phyloP scores from a whole-genome alignment of 2,113 vertebrate species.

The Silurus asotus region DNA sequence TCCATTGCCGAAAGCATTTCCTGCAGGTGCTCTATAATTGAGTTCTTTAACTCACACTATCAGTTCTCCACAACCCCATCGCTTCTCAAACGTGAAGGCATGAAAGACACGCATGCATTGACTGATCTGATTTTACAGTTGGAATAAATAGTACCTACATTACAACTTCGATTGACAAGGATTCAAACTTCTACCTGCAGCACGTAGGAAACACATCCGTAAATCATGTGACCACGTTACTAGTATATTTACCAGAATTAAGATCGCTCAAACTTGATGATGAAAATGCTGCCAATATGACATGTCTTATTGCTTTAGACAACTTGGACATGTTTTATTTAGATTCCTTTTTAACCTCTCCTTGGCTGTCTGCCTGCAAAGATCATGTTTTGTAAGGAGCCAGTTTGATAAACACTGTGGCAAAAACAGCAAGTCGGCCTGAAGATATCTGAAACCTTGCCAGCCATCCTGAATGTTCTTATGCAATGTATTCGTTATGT shows the following conservation, averaged over 20 bases:
- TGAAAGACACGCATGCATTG: background rate
- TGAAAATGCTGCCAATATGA: background rate
- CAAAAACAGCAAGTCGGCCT: background rate
- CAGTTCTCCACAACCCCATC: background rate
- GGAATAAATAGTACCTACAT: background rate
- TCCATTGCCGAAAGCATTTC: conserved; percentile 39
- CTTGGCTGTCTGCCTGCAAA: background rate
- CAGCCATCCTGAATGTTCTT: background rate
- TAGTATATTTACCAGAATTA: background rate
- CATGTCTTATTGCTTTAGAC: background rate
- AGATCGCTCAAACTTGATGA: background rate
- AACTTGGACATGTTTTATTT: background rate
- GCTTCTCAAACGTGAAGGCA: background rate
- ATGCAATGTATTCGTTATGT: background rate
- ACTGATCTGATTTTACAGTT: background rate
- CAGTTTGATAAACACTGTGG: background rate
- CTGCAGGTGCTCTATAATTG: conserved; percentile 51
- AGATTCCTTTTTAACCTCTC: background rate
- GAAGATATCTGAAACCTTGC: background rate
- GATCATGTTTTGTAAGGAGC: background rate
- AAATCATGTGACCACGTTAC: background rate
- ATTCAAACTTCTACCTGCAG: background rate
- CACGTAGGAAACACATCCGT: background rate
- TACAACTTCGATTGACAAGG: background rate
- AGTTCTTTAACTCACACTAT: background rate